Evolutionary conservation across 2,113 vertebrate genomes (phyloP).

Genomic region (Gallinago jamesoni): DNA sequence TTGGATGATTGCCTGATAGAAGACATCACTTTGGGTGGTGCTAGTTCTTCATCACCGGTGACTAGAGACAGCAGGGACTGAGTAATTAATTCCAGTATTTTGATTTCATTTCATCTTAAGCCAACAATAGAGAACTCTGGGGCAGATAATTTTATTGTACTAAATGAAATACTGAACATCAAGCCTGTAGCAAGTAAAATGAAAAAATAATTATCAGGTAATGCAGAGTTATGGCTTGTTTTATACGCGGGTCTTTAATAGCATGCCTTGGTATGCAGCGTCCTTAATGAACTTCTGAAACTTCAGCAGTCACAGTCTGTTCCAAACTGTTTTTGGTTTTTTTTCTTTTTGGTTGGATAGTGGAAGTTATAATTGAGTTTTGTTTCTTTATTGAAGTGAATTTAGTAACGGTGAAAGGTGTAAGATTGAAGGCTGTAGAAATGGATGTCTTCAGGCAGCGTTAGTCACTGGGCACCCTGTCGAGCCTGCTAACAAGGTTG

Average conservation of each 20-base stretch:
- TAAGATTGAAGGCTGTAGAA: not conserved
- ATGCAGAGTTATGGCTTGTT: not conserved
- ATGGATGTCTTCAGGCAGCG: not conserved
- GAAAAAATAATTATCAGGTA: not conserved
- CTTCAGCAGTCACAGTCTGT: not conserved
- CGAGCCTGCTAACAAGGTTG: not conserved
- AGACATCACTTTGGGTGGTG: not conserved
- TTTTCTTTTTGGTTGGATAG: not conserved
- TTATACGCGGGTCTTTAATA: not conserved
- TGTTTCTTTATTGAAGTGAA: not conserved
- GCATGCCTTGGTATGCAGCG: not conserved
- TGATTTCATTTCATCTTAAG: slow-evolving; percentile 54
- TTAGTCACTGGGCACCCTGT: not conserved
- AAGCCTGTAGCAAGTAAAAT: slow-evolving; percentile 19
- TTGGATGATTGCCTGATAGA: not conserved
- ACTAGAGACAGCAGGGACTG: not conserved
- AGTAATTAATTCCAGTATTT: slow-evolving; percentile 47
- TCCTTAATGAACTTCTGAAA: slow-evolving; percentile 24
- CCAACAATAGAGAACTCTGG: slow-evolving; percentile 21
- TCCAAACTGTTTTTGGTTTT: not conserved
- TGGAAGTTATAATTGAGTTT: slow-evolving; percentile 22
- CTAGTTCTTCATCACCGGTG: not conserved
- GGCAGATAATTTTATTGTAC: slow-evolving; percentile 8
- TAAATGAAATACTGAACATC: slow-evolving; percentile 16
- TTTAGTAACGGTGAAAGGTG: not conserved